Conservation (phyloP, 2,888 invertebrate genomes). For the Stenichneumon culpator region DNA sequence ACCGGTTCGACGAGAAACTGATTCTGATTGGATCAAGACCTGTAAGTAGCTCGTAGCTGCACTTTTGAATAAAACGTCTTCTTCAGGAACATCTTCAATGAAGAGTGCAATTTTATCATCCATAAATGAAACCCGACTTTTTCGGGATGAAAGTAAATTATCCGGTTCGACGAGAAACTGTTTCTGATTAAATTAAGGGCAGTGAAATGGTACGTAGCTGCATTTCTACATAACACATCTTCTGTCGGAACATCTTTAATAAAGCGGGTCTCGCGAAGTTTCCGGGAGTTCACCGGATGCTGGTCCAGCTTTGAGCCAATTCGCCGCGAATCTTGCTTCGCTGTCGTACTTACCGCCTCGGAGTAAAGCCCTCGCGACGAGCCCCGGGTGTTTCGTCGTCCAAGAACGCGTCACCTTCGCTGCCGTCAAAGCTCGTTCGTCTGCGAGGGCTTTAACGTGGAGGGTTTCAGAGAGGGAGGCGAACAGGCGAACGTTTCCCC, state of each 20-base stretch:
- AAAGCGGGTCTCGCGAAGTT: not conserved
- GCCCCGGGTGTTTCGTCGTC: constrained; percentile 20
- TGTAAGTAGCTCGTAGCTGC: too few species aligned
- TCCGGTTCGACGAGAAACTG: not conserved
- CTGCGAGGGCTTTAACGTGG: constrained; percentile 34
- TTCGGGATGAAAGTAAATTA: too few species aligned
- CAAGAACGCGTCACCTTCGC: constrained; percentile 33
- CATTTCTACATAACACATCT: not conserved
- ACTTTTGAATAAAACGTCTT: not conserved
- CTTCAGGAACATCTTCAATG: not conserved
- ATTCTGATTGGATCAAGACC: too few species aligned
- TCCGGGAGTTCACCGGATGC: not conserved
- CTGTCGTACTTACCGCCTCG: constrained; percentile 45
- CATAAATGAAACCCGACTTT: too few species aligned
- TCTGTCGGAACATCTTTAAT: not conserved
- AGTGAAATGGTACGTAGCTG: too few species aligned
- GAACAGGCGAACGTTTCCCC: not conserved
- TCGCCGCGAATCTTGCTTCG: constrained; percentile 20
- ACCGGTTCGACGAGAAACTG: too few species aligned
- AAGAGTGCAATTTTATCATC: too few species aligned
- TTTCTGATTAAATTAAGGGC: not conserved
- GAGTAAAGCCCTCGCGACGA: constrained; percentile 28
- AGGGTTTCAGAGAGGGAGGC: not conserved
- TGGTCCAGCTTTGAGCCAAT: constrained; percentile 4
- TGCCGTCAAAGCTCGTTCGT: constrained; percentile 39